These are phyloP conservation scores for Axis porcinus DNA, from an alignment of 2,113 vertebrate genomes.

Conservation along the genomic window DNA sequence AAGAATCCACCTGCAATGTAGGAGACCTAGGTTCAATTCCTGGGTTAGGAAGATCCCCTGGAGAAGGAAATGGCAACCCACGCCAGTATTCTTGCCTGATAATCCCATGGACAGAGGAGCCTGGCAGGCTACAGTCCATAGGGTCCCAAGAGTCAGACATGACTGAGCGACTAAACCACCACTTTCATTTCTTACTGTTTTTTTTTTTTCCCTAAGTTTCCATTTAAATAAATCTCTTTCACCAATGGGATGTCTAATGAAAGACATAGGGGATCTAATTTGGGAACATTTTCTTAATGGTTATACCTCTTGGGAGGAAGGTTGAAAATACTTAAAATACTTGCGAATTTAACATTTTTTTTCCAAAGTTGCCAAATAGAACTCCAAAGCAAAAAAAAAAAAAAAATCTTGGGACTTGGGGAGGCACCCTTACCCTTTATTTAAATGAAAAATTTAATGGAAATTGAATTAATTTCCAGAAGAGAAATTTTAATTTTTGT, in stretches of 20 bases:
- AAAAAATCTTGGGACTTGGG: neutral
- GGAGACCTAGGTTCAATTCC: accelerated
- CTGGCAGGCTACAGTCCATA: neutral
- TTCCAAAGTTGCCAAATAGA: neutral
- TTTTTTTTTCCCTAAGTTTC: neutral
- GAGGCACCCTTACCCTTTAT: neutral
- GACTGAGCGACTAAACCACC: neutral
- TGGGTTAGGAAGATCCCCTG: neutral
- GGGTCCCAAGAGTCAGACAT: accelerated
- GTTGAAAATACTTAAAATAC: neutral
- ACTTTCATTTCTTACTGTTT: neutral
- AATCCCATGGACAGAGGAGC: neutral
- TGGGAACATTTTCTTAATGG: neutral
- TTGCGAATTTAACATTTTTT: neutral
- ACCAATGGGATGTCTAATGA: neutral
- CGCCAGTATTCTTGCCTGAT: neutral
- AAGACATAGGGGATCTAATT: neutral
- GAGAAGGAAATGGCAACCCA: neutral
- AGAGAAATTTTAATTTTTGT: neutral
- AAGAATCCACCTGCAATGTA: neutral
- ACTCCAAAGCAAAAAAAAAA: neutral
- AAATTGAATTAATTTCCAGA: neutral
- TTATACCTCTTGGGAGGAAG: neutral
- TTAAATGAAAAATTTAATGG: neutral
- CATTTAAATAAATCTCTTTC: neutral